Evolutionary conservation across 2,797 vertebrate species (phyloP).

Genomic region (Sitta carolinensis): DNA sequence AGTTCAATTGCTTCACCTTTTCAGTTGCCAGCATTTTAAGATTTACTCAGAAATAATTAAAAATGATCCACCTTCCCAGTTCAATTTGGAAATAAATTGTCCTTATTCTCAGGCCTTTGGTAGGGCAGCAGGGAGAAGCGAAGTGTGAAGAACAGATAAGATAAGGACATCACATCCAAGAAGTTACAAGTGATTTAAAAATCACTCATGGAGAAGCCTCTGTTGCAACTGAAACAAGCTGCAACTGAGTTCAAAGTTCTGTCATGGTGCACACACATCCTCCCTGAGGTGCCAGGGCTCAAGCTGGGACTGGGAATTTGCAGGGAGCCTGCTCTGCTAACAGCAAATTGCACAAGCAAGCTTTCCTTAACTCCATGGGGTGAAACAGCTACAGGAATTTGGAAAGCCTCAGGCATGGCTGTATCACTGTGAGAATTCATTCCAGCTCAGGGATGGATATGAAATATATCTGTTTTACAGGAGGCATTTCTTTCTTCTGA

Average conservation of each 20-base stretch:
- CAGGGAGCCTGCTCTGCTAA: not conserved
- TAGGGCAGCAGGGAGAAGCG: not conserved
- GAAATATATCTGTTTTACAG: not conserved
- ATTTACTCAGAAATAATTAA: not conserved
- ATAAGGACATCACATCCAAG: constrained; percentile 24
- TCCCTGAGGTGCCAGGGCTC: not conserved
- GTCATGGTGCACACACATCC: fast-evolving
- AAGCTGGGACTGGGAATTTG: not conserved
- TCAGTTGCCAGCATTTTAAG: not conserved
- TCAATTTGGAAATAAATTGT: not conserved
- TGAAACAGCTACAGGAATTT: not conserved
- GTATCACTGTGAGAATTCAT: not conserved
- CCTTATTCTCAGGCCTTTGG: not conserved
- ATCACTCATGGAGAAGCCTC: not conserved
- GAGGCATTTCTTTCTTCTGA: not conserved
- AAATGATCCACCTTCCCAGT: not conserved
- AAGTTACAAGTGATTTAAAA: constrained; percentile 6
- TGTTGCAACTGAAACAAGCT: not conserved
- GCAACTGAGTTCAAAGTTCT: not conserved
- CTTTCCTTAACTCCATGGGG: not conserved
- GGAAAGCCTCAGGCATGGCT: not conserved
- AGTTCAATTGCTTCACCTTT: not conserved
- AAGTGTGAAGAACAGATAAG: not conserved
- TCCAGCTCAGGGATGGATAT: not conserved
- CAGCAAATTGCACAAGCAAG: not conserved